Evolutionary conservation across 2,113 vertebrate genomes (phyloP).

Genomic region (Fregetta grallaria): DNA sequence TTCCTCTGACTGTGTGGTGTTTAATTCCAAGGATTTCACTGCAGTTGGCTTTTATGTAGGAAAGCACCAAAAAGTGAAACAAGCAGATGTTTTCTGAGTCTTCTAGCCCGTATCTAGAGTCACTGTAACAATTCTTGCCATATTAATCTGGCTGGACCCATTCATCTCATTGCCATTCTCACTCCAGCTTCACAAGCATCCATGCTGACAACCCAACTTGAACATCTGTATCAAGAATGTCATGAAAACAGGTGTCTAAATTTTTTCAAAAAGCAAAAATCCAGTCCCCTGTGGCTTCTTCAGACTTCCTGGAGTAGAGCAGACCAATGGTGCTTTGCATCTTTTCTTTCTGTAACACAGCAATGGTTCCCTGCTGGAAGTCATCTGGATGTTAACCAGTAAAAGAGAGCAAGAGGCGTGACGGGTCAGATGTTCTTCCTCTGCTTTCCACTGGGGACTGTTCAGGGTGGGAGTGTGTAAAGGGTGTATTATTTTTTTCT

Average conservation of each 20-base stretch:
- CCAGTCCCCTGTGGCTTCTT: neutral
- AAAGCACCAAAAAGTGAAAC: neutral
- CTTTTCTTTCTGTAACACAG: neutral
- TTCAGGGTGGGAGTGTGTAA: neutral
- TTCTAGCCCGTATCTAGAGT: neutral
- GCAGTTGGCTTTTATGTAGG: neutral
- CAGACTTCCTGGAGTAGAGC: neutral
- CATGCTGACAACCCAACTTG: neutral
- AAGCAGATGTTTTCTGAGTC: neutral
- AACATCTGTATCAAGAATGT: neutral
- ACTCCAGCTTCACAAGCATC: neutral
- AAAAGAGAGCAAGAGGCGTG: neutral
- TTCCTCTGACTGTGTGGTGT: neutral
- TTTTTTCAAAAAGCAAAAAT: neutral
- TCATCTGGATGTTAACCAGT: neutral
- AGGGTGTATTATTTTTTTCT: neutral
- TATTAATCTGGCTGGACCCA: neutral
- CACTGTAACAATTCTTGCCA: neutral
- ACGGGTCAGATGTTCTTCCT: neutral
- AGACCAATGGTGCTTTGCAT: neutral
- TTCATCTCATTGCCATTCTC: neutral
- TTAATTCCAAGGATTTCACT: neutral
- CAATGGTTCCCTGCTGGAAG: neutral
- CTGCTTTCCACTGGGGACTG: neutral
- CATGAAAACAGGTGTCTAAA: conserved; percentile 35